These are phyloP conservation scores for Cephonodes hylas DNA, from an alignment of 2,888 invertebrate genomes.

Conservation along the genomic window DNA sequence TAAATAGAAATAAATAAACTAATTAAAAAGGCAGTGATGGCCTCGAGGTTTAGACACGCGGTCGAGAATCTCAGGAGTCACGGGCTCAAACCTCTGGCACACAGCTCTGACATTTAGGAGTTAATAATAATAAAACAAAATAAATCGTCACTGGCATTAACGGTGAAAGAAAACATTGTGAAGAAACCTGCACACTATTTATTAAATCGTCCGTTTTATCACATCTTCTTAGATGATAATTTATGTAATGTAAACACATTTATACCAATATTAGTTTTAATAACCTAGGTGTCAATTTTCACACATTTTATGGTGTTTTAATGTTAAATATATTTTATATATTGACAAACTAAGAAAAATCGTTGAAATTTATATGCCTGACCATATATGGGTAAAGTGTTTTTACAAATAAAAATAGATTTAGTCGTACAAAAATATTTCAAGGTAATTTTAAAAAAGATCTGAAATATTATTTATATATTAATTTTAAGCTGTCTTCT, in stretches of 20 bases:
- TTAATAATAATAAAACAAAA: too few species aligned
- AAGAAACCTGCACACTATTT: too few species aligned
- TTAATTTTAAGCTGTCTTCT: too few species aligned
- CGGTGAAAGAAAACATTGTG: too few species aligned
- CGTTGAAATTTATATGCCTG: not conserved
- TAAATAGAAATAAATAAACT: too few species aligned
- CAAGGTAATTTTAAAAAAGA: not conserved
- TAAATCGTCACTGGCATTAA: too few species aligned
- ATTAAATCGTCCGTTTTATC: not conserved
- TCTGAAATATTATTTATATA: not conserved
- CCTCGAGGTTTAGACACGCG: too few species aligned
- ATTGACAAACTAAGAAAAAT: not conserved
- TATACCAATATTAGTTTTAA: not conserved
- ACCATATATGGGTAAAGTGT: not conserved
- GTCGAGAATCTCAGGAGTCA: too few species aligned
- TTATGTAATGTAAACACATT: not conserved
- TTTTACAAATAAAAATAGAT: not conserved
- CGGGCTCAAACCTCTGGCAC: too few species aligned
- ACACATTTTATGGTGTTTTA: not conserved
- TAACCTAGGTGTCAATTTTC: not conserved
- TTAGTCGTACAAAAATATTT: not conserved
- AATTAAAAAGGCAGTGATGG: too few species aligned
- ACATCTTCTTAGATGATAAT: not conserved
- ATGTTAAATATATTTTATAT: not conserved
- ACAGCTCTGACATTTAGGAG: too few species aligned